These are phyloP conservation scores for Peromyscus attwateri DNA, from an alignment of 2,797 vertebrate genomes.

Conservation along the genomic window DNA sequence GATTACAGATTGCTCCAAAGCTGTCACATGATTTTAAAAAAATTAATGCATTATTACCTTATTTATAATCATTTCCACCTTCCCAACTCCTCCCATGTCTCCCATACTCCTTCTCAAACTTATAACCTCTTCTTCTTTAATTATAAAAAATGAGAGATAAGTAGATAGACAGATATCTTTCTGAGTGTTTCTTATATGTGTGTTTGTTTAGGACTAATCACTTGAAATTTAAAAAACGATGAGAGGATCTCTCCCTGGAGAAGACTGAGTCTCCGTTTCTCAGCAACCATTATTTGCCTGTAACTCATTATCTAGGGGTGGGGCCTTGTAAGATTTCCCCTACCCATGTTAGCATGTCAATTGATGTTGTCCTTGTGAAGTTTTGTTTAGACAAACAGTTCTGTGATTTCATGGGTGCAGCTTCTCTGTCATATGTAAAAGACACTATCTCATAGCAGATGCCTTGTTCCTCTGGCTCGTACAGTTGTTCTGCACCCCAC, in stretches of 20 bases:
- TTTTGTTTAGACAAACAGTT: neutral
- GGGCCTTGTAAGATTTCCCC: neutral
- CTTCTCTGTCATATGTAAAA: neutral
- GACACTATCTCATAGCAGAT: neutral
- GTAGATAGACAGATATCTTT: neutral
- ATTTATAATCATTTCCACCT: neutral
- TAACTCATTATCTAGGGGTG: neutral
- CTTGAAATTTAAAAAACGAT: neutral
- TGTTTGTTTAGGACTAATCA: neutral
- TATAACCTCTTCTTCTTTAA: neutral
- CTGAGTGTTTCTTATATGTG: neutral
- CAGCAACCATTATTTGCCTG: neutral
- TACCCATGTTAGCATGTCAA: neutral
- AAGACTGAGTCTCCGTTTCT: neutral
- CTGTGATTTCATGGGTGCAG: neutral
- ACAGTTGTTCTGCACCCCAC: neutral
- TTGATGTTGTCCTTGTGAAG: neutral
- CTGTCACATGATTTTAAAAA: slow-evolving; percentile 2
- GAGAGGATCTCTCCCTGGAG: neutral
- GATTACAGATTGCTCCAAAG: neutral
- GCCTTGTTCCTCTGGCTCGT: neutral
- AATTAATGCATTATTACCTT: neutral
- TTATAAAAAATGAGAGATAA: neutral
- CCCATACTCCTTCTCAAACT: neutral
- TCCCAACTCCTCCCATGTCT: neutral